These are phyloP conservation scores for Benitochromis conjunctus DNA, from an alignment of 2,113 vertebrate species.

Conservation along the genomic window DNA sequence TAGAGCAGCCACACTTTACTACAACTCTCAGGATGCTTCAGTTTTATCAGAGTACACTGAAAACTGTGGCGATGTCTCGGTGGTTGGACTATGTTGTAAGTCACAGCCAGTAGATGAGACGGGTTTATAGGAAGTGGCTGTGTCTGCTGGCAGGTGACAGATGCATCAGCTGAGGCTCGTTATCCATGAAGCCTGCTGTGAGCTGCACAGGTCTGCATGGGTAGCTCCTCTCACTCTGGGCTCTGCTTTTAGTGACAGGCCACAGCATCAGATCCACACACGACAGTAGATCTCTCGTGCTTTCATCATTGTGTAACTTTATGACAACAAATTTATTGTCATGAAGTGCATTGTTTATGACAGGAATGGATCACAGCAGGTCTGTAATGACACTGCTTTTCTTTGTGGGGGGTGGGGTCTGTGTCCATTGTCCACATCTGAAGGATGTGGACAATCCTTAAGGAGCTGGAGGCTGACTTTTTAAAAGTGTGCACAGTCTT, in stretches of 20 bases:
- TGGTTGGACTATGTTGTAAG: background rate
- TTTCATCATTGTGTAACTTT: background rate
- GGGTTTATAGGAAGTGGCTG: background rate
- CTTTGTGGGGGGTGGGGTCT: background rate
- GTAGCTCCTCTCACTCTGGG: background rate
- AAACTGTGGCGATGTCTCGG: background rate
- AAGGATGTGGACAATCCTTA: no score
- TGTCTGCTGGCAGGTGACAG: background rate
- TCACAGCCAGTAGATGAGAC: background rate
- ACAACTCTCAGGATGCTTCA: background rate
- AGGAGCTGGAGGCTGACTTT: background rate
- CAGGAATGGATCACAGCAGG: background rate
- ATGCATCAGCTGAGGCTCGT: background rate
- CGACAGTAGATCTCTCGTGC: background rate
- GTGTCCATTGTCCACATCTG: background rate
- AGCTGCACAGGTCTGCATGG: background rate
- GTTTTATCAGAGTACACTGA: background rate
- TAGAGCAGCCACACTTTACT: background rate
- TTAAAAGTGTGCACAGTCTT: background rate
- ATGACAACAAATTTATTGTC: background rate
- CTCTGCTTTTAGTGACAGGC: background rate
- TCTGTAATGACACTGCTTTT: background rate
- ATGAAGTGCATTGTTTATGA: background rate
- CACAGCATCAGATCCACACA: background rate
- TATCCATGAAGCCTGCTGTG: background rate